A percentile compares a stretch with the other conserved stretches of the same genome.
These are phyloP conservation scores for Carpatolechia fugitivella DNA, from an alignment of 2,888 invertebrate genomes.

Conservation along the genomic window DNA sequence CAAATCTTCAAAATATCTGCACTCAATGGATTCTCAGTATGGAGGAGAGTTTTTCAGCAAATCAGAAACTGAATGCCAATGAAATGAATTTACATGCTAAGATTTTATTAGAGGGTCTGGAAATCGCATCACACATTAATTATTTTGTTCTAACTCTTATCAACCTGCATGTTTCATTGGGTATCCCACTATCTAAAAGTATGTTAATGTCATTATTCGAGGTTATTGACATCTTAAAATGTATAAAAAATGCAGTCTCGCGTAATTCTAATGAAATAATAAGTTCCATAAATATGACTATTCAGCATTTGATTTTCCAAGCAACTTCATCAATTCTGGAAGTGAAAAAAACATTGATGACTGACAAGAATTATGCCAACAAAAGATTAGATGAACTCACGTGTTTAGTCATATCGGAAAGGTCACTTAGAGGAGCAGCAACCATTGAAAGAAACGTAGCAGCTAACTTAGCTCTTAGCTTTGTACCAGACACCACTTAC, in stretches of 20 bases:
- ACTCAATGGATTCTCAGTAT: constrained; percentile 61
- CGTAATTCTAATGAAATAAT: constrained; percentile 84
- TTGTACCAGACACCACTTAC: constrained; percentile 81
- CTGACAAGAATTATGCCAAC: constrained; percentile 82
- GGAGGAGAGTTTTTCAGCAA: constrained; percentile 58
- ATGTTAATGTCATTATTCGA: constrained; percentile 87
- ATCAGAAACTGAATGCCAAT: constrained; percentile 60
- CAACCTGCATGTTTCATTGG: constrained; percentile 84
- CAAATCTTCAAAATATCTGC: constrained; percentile 52
- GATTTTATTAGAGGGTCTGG: constrained; percentile 78
- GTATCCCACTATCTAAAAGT: constrained; percentile 87
- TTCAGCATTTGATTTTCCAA: constrained; percentile 89
- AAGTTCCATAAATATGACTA: constrained; percentile 85
- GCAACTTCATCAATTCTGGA: constrained; percentile 82
- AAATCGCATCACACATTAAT: constrained; percentile 83
- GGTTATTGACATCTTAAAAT: constrained; percentile 89
- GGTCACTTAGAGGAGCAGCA: constrained; percentile 81
- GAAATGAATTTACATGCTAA: constrained; percentile 68
- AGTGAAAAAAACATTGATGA: constrained; percentile 83
- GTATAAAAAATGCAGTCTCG: constrained; percentile 84
- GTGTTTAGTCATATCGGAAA: constrained; percentile 86
- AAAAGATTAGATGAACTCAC: constrained; percentile 85
- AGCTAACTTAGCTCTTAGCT: constrained; percentile 83
- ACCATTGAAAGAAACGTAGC: constrained; percentile 83
- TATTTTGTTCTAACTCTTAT: constrained; percentile 76